Percentiles rank a stretch among this genome's conserved stretches.
phyloP scores from a whole-genome alignment of 2,113 vertebrate species.

The Nothoprocta pentlandii region DNA sequence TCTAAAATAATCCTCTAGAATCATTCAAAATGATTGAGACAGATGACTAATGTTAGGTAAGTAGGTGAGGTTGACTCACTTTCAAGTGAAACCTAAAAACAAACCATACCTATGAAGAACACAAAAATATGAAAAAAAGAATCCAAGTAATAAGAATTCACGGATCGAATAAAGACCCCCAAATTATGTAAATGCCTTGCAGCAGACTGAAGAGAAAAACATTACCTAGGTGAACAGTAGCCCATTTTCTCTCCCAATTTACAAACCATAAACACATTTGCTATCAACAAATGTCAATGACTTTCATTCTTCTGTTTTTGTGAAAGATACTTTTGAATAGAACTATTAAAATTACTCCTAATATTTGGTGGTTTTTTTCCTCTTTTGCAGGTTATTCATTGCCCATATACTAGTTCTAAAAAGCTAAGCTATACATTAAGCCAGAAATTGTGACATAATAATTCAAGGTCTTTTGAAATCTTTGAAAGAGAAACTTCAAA shows the following conservation, averaged over 20 bases:
- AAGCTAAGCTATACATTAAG: not conserved
- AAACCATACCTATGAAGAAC: not conserved
- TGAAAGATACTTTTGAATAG: not conserved
- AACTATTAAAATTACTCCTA: not conserved
- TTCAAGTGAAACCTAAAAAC: not conserved
- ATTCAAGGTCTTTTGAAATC: not conserved
- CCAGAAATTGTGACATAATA: not conserved
- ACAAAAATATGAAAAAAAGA: not conserved
- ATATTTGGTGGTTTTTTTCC: not conserved
- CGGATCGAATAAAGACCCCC: not conserved
- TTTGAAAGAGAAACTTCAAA: not conserved
- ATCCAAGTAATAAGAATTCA: not conserved
- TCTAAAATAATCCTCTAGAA: not conserved
- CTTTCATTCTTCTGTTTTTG: not conserved
- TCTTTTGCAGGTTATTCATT: not conserved
- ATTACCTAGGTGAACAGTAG: not conserved
- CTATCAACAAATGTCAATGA: not conserved
- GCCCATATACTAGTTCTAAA: not conserved
- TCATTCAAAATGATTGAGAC: not conserved
- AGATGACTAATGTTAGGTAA: not conserved
- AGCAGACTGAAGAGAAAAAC: not conserved
- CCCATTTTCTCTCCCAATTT: not conserved
- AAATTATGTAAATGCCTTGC: not conserved
- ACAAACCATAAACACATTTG: not conserved
- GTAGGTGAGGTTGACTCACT: not conserved